Evolutionary conservation across 1,140 invertebrate genomes (phyloP), one percentile per base, ranked within the genome.

Genomic region (Lamellibrachia luymesi): DNA sequence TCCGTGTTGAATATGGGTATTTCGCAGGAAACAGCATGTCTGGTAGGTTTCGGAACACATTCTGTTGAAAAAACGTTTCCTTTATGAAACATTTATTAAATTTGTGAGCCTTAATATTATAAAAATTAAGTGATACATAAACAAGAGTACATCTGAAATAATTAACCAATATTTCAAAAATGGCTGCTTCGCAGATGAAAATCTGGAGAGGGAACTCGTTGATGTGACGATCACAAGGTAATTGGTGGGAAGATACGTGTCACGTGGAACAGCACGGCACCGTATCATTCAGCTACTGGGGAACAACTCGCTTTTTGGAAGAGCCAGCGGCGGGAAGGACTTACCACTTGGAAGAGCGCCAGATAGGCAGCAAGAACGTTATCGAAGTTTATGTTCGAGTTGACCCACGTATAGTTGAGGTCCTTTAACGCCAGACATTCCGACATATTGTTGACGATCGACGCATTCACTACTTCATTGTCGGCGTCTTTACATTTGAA

Each of bases 321-420:
- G 64, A 80, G 64, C 64, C 64, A 80, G 64, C 17, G 5, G 64
- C 64, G 5, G 64, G 64, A 91, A 13, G 51, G 50, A 92, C 93
- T 95, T 96, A 97, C 97, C 94, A 99, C 98, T 98, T 99, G 99
- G 97, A 99, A 99, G 94, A 99, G 97, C 96, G 98, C 99, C 94
- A 99, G 97, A 96, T 99, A 99, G 50, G 98, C 99, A 97, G 99
- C 99, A 80, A 98, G 98, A 13, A 99, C 99, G 96, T 99, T 98
- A 96, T 99, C 99, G 96, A 99, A 99, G 97, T 99, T 99, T 97
- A 99, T 99, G 94, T 97, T 97, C 80, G 98, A 98, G 97, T 99
- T 99, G 96, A 98, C 97, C 99, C 99, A 99, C 27, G 98, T 98
- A 95, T 98, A 98, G 96, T 99, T 99, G 7, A 50, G 5, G 13